Percentiles rank a stretch among this genome's conserved stretches.
Conservation (phyloP, 2,113 vertebrate species). For the Bungarus multicinctus region DNA sequence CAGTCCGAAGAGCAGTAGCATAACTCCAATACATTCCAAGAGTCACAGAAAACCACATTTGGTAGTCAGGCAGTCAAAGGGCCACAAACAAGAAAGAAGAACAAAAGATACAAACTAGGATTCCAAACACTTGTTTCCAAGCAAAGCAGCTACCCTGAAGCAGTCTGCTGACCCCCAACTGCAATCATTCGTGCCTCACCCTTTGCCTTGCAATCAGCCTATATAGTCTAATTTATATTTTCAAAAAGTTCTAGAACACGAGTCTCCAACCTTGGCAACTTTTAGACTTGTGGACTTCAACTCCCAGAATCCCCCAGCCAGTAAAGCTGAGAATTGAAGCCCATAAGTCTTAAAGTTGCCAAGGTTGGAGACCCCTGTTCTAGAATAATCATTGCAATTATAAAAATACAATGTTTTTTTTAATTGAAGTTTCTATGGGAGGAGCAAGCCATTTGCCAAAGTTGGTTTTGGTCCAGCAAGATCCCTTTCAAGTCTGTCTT, state of each 20-base stretch:
- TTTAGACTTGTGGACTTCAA: too few relatives aligned
- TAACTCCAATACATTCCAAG: not conserved
- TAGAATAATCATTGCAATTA: not conserved
- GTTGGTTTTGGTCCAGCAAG: constrained; percentile 23
- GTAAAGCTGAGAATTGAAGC: too few relatives aligned
- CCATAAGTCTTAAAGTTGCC: too few relatives aligned
- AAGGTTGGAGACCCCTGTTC: too few relatives aligned
- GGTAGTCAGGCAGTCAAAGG: not conserved
- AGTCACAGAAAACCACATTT: not conserved
- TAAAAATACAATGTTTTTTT: constrained; percentile 9
- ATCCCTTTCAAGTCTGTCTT: not conserved
- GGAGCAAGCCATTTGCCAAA: constrained; percentile 42
- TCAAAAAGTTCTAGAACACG: not conserved
- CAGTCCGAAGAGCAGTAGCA: not conserved
- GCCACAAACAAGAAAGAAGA: not conserved
- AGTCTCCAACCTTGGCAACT: too few relatives aligned
- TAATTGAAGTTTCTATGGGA: constrained; percentile 48
- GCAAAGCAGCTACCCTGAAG: not conserved
- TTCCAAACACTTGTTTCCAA: not conserved
- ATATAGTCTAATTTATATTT: not conserved
- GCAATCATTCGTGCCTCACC: not conserved
- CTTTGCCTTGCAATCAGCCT: not conserved
- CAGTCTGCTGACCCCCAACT: not conserved
- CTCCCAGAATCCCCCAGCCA: too few relatives aligned
- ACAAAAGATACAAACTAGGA: not conserved